phyloP scores from a whole-genome alignment of 2,888 invertebrate species.

The Pammene aurita region DNA sequence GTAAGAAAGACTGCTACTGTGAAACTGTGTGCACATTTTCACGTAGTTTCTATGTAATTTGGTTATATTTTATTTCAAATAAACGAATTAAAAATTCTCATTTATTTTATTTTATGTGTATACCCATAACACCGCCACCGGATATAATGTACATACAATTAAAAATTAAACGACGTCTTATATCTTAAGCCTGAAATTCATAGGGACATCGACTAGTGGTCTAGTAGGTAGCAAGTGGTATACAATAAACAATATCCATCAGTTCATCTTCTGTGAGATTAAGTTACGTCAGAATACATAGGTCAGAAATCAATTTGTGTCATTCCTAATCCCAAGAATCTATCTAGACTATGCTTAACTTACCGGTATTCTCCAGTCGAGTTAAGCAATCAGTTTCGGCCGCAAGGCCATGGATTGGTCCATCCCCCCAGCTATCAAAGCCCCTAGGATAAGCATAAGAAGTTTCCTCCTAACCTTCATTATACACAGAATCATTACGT shows the following conservation, averaged over 20 bases:
- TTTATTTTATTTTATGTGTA: slow-evolving; percentile 54
- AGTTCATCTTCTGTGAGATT: not conserved
- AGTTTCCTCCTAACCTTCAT: too few relatives aligned
- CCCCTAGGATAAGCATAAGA: too few relatives aligned
- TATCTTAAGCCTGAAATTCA: not conserved
- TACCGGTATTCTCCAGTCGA: too few relatives aligned
- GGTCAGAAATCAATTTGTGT: too few relatives aligned
- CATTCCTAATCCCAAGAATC: too few relatives aligned
- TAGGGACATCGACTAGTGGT: too few relatives aligned
- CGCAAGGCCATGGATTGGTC: too few relatives aligned
- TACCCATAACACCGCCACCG: slow-evolving; percentile 24
- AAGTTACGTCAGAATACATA: too few relatives aligned
- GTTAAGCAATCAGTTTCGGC: too few relatives aligned
- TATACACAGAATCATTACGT: too few relatives aligned
- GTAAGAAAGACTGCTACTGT: slow-evolving; percentile 62
- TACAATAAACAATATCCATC: not conserved
- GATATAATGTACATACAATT: slow-evolving; percentile 1
- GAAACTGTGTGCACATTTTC: slow-evolving; percentile 54
- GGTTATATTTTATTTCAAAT: slow-evolving; percentile 60
- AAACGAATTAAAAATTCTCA: slow-evolving; percentile 58
- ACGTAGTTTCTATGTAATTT: slow-evolving; percentile 50
- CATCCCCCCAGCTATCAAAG: too few relatives aligned
- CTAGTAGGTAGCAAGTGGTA: slow-evolving; percentile 4
- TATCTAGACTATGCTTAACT: too few relatives aligned
- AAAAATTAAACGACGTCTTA: not conserved